These are phyloP conservation scores for Aphaenogaster rudis DNA, from an alignment of 1,140 invertebrate species.

Conservation along the genomic window DNA sequence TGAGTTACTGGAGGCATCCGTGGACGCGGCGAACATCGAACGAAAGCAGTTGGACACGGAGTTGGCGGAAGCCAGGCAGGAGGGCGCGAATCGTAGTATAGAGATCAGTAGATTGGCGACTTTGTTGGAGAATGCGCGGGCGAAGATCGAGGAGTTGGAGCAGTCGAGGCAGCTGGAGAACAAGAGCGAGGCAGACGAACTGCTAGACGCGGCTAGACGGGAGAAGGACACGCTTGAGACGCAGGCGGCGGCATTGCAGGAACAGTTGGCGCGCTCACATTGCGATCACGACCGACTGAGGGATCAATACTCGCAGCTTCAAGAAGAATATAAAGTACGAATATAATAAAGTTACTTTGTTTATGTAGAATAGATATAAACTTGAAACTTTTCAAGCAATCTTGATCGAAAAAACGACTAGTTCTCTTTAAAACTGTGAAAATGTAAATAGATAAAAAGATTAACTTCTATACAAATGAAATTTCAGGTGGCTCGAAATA, in stretches of 20 bases:
- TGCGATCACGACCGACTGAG: conserved; percentile 92
- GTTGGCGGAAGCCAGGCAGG: conserved; percentile 89
- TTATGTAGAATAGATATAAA: not conserved
- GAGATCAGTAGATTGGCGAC: conserved; percentile 93
- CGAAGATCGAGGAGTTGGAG: conserved; percentile 87
- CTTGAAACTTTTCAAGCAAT: not conserved
- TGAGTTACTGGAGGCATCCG: conserved; percentile 90
- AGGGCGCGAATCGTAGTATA: conserved; percentile 88
- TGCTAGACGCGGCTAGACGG: conserved; percentile 90
- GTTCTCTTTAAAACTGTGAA: not conserved
- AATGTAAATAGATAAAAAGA: not conserved
- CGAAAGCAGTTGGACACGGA: conserved; percentile 91
- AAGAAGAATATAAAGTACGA: conserved; percentile 92
- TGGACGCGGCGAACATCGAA: conserved; percentile 91
- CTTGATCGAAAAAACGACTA: not conserved
- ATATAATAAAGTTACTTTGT: not conserved
- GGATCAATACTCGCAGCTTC: conserved; percentile 91
- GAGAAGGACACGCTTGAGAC: conserved; percentile 91
- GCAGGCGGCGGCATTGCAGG: conserved; percentile 91
- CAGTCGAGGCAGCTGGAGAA: conserved; percentile 83
- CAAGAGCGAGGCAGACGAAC: conserved; percentile 88
- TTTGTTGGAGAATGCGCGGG: conserved; percentile 93
- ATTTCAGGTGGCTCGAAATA: conserved; percentile 90
- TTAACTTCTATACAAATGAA: not conserved
- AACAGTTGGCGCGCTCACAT: conserved; percentile 92